Base-by-base conservation (phyloP, 2,888 invertebrate genomes). In the Tiphia femorata region DNA sequence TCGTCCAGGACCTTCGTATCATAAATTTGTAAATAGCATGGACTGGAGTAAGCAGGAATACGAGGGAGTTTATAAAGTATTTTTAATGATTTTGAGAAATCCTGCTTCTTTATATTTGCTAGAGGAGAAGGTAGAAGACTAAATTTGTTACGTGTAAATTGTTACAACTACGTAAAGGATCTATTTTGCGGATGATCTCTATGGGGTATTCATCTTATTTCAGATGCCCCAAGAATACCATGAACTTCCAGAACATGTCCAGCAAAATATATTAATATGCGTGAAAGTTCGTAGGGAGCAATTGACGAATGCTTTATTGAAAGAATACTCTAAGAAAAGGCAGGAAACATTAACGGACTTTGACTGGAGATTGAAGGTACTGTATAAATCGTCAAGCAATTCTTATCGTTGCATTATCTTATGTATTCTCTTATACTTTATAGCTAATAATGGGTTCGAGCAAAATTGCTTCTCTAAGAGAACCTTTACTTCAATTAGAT, bases 391-490 rank as follows among this genome's bases (percentile, higher is more conserved):
- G 3, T n/a, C n/a, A n/a, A n/a, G 3, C 12, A 41, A 19, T 14
- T 23, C 29, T 6, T 19, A 10, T n/a, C 10, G 41, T 43, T 49
- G 46, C 30, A 19, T 46, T 25, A n/a, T 6, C 44, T 10, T 47
- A 19, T 8, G 43, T 41, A 23, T 12, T 37, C 6, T 5, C 16
- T 40, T 50, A n/a, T 37, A 19, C 38, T 27, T 71, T 69, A 16
- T 52, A 83, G 82, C 84, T 86, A 79, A 71, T 87, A 21, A 82
- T 87, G 76, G 87, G 87, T 16, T 85, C 86, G 37, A 87, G 87
- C 50, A 84, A 84, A 67, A 72, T 86, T 53, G 83, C 85, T 27
- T 79, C 84, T 0, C 58, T 86, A 12, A 80, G 84, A 58, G 85
- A 86, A 75, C 84, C 86, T 5, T 67, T 87, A 23, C 65, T 86